Evolutionary conservation across 1,140 invertebrate genomes (phyloP), one percentile per base, ranked within the genome.

Genomic region (Latrodectus geometricus): DNA sequence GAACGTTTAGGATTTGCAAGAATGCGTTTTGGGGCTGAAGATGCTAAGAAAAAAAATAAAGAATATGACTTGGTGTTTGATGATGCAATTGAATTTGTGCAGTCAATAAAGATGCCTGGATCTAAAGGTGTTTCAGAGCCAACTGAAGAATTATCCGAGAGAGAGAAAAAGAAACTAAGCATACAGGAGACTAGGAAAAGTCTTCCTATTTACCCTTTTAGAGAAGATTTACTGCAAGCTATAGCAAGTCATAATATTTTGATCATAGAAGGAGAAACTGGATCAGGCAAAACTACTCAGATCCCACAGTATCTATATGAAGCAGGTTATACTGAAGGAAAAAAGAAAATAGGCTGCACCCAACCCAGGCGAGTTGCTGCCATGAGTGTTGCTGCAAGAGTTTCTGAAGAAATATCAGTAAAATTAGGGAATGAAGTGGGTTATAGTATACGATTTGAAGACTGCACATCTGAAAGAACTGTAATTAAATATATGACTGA

Each of bases 401-500:
- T 96, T 5, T 92, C 95, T 9, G 93, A 95, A 90, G 95, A 96
- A 91, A 93, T 95, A 92, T 92, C 92, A 52, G 93, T 93, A 61
- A 95, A 95, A 90, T 90, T 95, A 8, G 95, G 95, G 20, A 93
- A 93, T 89, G 91, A 95, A 92, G 95, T 96, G 79, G 95, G 95
- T 11, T 96, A 96, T 90, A 94, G 93, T 88, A 95, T 96, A 88
- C 91, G 95, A 88, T 96, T 96, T 92, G 95, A 96, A 91, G 95
- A 96, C 90, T 95, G 95, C 89, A 95, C 95, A 7, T 94, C 94
- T 23, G 94, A 95, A 89, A 91, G 94, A 78, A 94, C 94, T 23
- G 90, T 94, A 8, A 94, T 99, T n/a, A 99, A 99, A 92, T 99
- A 99, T 89, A 99, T 99, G 98, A 99, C 99, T 68, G 99, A 99